phyloP scores from a whole-genome alignment of 2,113 vertebrate genomes.

The Mystacornis crossleyi region DNA sequence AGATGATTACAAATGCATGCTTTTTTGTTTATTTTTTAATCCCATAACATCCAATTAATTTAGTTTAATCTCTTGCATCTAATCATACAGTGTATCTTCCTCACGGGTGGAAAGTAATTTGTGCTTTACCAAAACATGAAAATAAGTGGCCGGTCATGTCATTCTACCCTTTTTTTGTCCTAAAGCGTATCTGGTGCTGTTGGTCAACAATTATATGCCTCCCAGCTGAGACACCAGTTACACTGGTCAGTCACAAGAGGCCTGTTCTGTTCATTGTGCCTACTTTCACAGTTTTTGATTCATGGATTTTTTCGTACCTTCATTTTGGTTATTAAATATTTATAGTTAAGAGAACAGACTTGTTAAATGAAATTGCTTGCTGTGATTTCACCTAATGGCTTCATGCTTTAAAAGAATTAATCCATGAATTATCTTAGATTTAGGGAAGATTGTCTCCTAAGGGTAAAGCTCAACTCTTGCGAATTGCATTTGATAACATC shows the following conservation, averaged over 20 bases:
- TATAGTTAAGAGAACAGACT: not conserved
- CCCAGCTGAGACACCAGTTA: not conserved
- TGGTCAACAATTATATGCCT: not conserved
- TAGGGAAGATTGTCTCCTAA: not conserved
- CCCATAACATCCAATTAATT: not conserved
- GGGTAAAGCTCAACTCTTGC: not conserved
- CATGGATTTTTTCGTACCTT: not conserved
- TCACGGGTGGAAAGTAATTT: slow-evolving; percentile 17
- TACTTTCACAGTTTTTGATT: not conserved
- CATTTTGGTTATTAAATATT: not conserved
- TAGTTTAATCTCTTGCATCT: not conserved
- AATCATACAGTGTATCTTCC: not conserved
- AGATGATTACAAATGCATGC: not conserved
- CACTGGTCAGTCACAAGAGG: not conserved
- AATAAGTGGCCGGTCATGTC: not conserved
- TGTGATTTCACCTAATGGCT: not conserved
- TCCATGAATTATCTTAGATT: slow-evolving; percentile 6
- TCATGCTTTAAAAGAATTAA: slow-evolving; percentile 2
- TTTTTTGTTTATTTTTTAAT: not conserved
- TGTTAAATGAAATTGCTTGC: not conserved
- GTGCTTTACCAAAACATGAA: slow-evolving; percentile 19
- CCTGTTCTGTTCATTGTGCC: not conserved
- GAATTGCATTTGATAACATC: not conserved
- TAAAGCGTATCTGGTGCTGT: not conserved
- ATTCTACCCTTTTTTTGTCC: not conserved